Base-by-base conservation (phyloP, 2,797 vertebrate species). In the Nannoperca australis region DNA sequence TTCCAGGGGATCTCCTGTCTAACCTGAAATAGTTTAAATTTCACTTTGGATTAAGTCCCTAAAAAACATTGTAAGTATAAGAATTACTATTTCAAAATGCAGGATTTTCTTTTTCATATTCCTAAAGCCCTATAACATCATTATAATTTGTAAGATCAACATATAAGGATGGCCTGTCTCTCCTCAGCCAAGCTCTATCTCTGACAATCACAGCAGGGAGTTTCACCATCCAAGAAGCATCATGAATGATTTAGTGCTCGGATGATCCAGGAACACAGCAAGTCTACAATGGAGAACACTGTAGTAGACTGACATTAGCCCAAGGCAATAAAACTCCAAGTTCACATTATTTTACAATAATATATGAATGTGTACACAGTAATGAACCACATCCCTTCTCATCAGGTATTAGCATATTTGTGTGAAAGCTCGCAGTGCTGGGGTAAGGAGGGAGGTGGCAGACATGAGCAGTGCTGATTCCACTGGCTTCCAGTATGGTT, bases 161-260 rank as follows among this genome's bases (percentile, higher is more conserved):
- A 72, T 59, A 18, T 24, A 0, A 54, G 36, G 42, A 34, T 24
- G 5, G 27, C 0, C 38, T 14, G 22, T 0, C 47, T 5, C 47
- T 24, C 36, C 62, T 30, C 27, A 72, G 47, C 60, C 12, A 5
- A 55, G 27, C 64, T 63, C 32, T 38, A 5, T 62, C 34, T 45
- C 34, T 45, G 73, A 2, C 34, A 30, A 66, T 61, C 14, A 64
- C 75, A 63, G 72, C 60, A 7, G 82, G 76, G 76, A 13, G 78
- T 67, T 68, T 78, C 77, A 51, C 38, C 64, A 73, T 72, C 54
- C 56, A 70, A 30, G 47, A 59, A 32, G 75, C 34, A 38, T 79
- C 88, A 83, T 89, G 73, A 80, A 89, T 89, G 64, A 92, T 90
- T 87, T 69, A 87, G 66, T 47, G 67, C 38, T 24, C 8, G 22